Evolutionary conservation across 2,888 invertebrate genomes (phyloP), one percentile per base, ranked within the genome.

Genomic region (Orthosia incerta): DNA sequence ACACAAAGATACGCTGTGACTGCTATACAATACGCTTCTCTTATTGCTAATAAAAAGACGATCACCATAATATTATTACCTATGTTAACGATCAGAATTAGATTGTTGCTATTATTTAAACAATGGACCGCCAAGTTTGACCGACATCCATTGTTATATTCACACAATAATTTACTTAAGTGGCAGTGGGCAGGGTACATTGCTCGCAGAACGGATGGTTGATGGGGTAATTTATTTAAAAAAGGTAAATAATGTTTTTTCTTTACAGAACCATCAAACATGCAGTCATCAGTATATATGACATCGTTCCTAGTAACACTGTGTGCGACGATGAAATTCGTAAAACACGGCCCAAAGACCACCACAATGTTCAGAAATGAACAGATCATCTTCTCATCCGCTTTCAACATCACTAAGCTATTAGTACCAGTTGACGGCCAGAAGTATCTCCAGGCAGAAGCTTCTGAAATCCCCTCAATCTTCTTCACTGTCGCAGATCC

Each of bases 401-500:
- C 82, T 4, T 89, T 88, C 70, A 94, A 93, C 70, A 94, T 95
- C 61, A 94, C 94, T 0, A 93, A 83, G 51, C 65, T 95, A 0
- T 74, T 94, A 5, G 94, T 94, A 0, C 94, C 94, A 9, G 89
- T 91, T 0, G 91, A 93, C 31, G 91, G 89, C 0, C 89, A 84
- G 20, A 90, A 88, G 12, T 93, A 91, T 39, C 70, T 91, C 3
- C 87, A 89, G 56, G 73, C 88, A 4, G 92, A 92, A 50, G 69
- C 90, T 0, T 86, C 91, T 0, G 93, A 94, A 0, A 89, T 93
- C 50, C 94, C 94, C 0, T 89, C 93, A 2, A 91, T 95, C 72
- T 95, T 94, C 72, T 95, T 95, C 62, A 92, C 94, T 4, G 85
- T 94, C 46, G 65, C 89, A 0, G 93, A 94, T 68, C 87, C 92